Conservation (phyloP, 2,888 invertebrate species). For the Protophormia terraenovae region DNA sequence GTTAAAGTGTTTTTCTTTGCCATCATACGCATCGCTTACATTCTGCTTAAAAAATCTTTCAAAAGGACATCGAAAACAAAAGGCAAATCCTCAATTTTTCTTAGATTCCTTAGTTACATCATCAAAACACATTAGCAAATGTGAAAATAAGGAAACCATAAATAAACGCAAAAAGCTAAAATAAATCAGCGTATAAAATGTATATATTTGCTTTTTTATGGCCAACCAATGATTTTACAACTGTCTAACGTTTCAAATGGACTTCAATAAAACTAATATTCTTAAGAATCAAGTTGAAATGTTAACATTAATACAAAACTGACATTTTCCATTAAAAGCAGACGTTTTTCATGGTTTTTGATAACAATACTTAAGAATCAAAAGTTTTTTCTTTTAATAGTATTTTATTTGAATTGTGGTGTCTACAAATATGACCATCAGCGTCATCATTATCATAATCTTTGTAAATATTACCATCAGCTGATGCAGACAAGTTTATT, state of each 20-base stretch:
- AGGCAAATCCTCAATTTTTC: not conserved
- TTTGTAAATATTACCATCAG: slow-evolving; percentile 2
- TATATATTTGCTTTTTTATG: slow-evolving; percentile 34
- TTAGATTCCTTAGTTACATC: slow-evolving; percentile 38
- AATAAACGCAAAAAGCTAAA: slow-evolving; percentile 27
- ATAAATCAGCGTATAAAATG: slow-evolving; percentile 24
- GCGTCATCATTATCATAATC: not conserved
- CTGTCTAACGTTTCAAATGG: not conserved
- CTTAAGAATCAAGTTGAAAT: slow-evolving; percentile 39
- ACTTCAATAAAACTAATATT: slow-evolving; percentile 31
- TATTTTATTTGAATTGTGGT: not conserved
- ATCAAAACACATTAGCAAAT: slow-evolving; percentile 40
- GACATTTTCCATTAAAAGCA: slow-evolving; percentile 78
- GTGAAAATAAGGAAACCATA: slow-evolving; percentile 34
- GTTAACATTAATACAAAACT: slow-evolving; percentile 71
- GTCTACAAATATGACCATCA: not conserved
- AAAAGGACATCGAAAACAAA: not conserved
- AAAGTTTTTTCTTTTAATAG: not conserved
- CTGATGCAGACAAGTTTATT: not conserved
- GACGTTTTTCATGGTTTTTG: slow-evolving; percentile 64
- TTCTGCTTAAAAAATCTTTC: slow-evolving; percentile 6
- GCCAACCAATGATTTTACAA: not conserved
- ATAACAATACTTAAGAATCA: slow-evolving; percentile 29
- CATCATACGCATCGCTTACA: too few relatives aligned
- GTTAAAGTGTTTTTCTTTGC: too few relatives aligned